Percentiles rank a stretch among this genome's conserved stretches.
Evolutionary conservation across 37 sponge, comb jelly and placozoan species (phyloP).

Genomic region (Theonella swinhoei): DNA sequence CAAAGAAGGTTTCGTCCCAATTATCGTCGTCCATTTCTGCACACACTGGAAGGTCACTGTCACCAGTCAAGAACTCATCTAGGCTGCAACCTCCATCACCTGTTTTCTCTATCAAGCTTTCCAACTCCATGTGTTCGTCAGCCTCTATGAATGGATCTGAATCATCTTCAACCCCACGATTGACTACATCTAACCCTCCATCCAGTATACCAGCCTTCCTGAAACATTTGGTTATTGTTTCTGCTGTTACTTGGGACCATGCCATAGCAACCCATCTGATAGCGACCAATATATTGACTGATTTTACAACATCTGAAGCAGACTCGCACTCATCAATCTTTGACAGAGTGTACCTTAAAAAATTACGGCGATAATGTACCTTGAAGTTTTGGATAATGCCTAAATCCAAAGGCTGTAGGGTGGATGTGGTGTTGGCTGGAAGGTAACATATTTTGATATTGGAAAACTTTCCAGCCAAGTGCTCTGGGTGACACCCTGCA

Average conservation of each 20-base stretch:
- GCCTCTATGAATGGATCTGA: background rate
- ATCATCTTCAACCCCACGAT: background rate
- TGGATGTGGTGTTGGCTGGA: background rate
- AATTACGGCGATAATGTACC: background rate
- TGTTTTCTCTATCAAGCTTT: background rate
- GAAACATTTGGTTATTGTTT: background rate
- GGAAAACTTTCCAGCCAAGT: background rate
- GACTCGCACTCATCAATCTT: conserved; percentile 6
- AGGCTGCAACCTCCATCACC: background rate
- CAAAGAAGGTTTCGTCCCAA: too few relatives aligned
- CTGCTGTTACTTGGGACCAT: conserved; percentile 1
- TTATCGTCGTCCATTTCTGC: too few relatives aligned
- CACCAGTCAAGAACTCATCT: background rate
- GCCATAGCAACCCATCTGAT: background rate
- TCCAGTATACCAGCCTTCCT: background rate
- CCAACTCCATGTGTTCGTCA: background rate
- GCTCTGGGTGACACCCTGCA: conserved; percentile 1
- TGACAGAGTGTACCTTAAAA: background rate
- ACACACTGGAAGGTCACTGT: too few relatives aligned
- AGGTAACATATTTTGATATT: conserved; percentile 3
- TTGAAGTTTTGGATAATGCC: background rate
- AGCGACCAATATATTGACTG: background rate
- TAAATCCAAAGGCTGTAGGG: background rate
- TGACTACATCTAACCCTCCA: background rate
- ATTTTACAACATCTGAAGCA: conserved; percentile 24